Evolutionary conservation across 2,113 vertebrate species (phyloP), one percentile per base, ranked within the genome.

Genomic region (Camelus bactrianus): DNA sequence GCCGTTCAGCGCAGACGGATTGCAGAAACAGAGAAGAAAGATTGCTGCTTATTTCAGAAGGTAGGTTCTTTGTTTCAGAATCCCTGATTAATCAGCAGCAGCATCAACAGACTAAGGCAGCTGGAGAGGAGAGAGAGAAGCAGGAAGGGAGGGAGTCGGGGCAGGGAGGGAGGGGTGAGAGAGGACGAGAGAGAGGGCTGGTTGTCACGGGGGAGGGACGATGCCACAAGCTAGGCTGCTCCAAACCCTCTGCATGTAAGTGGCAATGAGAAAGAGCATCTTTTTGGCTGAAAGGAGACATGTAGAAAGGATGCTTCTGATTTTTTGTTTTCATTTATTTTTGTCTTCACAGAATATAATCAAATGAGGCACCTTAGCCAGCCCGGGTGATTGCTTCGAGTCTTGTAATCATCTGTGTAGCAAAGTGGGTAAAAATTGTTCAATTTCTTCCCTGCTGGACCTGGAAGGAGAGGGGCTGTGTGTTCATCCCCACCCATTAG

Each of bases 31-130:
- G 97, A 96, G 96, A 97, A 98, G 98, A 98, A 94, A 98, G 98
- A 82, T 98, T 89, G 95, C 98, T 97, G 97, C 98, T 91, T 97
- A 96, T 98, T 97, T 98, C 97, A 95, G 96, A 98, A 99, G 99
- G 98, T 99, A 99, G 98, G 99, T 98, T 98, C 99, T 99, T 99
- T 99, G 99, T 99, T 98, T 98, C 98, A 98, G 98, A 98, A 98
- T 98, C 98, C 98, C 98, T 98, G 98, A 98, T 98, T 98, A 98
- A 98, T 99, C 99, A 94, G 93, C 98, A 98, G 98, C 98, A 97
- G 98, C 98, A 97, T 85, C 98, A 94, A 98, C 98, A 97, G 98
- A 98, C 95, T 96, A 93, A 98, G 98, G 98, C 98, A 98, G 98
- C 98, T 98, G 98, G 98, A 97, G 98, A 98, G 98, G 98, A 98